A percentile compares a stretch with the other conserved stretches of the same genome.
Evolutionary conservation across 2,113 vertebrate genomes (phyloP).

Genomic region (Perca fluviatilis): DNA sequence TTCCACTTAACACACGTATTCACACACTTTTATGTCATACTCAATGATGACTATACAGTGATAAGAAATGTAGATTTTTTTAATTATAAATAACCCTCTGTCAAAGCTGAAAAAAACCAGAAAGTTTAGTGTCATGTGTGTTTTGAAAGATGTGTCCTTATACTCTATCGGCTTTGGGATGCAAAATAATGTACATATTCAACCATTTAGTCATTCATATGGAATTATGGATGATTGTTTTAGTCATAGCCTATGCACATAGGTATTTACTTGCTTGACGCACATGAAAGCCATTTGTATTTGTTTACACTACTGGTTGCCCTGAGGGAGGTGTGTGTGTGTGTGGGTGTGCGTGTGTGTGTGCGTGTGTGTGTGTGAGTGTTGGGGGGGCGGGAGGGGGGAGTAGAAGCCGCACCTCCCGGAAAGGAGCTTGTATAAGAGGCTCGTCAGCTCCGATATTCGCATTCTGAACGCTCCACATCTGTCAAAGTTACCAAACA

Average conservation of each 20-base stretch:
- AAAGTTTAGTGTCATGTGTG: not conserved
- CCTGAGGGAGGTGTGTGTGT: not conserved
- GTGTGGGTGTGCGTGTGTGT: not conserved
- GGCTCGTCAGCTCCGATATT: not conserved
- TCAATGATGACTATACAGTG: fast-evolving
- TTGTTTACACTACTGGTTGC: slow-evolving; percentile 13
- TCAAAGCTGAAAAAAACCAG: not conserved
- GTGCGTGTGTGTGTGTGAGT: not conserved
- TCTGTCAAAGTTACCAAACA: not conserved
- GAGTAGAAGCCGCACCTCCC: slow-evolving; percentile 54
- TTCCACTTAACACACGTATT: not conserved
- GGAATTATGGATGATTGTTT: not conserved
- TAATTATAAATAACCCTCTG: not conserved
- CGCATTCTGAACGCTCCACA: slow-evolving; percentile 29
- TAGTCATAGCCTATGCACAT: not conserved
- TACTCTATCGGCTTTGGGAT: too few relatives aligned
- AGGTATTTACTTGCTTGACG: not conserved
- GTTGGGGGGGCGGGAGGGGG: not conserved
- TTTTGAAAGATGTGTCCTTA: not conserved
- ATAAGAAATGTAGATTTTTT: not conserved
- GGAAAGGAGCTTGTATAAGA: slow-evolving; percentile 49
- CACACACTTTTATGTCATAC: too few relatives aligned
- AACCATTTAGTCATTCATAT: not conserved
- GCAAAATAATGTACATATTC: not conserved
- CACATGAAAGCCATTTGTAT: slow-evolving; percentile 11